These are phyloP conservation scores for Tolmerus cingulatus DNA, from an alignment of 2,888 invertebrate genomes.

Conservation along the genomic window DNA sequence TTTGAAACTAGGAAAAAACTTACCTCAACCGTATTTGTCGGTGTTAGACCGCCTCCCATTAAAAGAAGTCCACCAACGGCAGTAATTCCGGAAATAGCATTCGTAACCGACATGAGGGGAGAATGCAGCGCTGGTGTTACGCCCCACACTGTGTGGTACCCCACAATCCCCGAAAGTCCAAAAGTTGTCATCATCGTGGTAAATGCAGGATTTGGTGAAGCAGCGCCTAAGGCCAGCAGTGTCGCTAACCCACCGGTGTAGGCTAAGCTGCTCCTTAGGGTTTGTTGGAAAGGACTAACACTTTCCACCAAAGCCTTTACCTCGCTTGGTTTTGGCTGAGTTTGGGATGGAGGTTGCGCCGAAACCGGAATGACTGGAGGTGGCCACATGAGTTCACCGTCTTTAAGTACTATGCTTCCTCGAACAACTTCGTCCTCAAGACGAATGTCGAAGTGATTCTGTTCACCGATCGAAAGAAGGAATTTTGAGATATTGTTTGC, in stretches of 20 bases:
- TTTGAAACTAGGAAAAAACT: neutral
- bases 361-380: constrained; percentile 73
- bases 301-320: constrained; percentile 62
- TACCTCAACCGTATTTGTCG: constrained; percentile 78
- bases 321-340: constrained; percentile 62
- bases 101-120: constrained; percentile 91
- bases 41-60: constrained; percentile 83
- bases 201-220: constrained; percentile 84
- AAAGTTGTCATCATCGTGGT: constrained; percentile 88
- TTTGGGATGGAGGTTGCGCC: constrained; percentile 63
- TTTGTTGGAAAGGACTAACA: constrained; percentile 74
- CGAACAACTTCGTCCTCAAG: constrained; percentile 86
- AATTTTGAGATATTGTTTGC: constrained; percentile 93
- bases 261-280: constrained; percentile 72
- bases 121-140: constrained; percentile 91
- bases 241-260: constrained; percentile 77
- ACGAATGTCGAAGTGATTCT: constrained; percentile 81
- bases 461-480: constrained; percentile 67
- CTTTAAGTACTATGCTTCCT: constrained; percentile 79
- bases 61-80: constrained; percentile 88
- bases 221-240: constrained; percentile 73
- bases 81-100: constrained; percentile 90
- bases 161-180: constrained; percentile 79
- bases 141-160: constrained; percentile 71
- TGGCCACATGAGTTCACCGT: constrained; percentile 82